Percentiles rank a stretch among this genome's conserved stretches.
Conservation (phyloP, 2,113 vertebrate species). For the Vimba vimba region DNA sequence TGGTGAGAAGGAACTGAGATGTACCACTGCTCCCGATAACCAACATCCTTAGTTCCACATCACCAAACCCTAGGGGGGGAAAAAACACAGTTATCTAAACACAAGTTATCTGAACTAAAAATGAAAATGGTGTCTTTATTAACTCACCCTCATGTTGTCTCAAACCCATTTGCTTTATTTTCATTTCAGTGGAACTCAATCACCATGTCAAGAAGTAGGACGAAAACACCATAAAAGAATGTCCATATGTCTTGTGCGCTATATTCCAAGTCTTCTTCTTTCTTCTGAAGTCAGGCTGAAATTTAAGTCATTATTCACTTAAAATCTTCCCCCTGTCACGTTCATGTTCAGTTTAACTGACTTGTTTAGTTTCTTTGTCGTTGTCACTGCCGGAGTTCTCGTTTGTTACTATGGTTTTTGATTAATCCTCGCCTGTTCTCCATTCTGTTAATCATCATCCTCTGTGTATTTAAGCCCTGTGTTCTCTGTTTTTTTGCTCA, state of each 20-base stretch:
- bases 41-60: conserved; percentile 70
- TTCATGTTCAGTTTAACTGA: too few species aligned
- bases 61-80: conserved; percentile 54
- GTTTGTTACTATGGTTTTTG: too few species aligned
- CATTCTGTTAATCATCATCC: too few species aligned
- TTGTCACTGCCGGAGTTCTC: too few species aligned
- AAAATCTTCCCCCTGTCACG: background rate
- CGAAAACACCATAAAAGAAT: background rate
- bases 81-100: background rate
- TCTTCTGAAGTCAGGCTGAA: background rate
- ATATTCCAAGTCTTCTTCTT: background rate
- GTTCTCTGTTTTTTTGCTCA: too few species aligned
- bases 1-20: conserved; percentile 72
- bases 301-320: background rate
- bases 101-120: background rate
- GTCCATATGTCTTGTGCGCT: background rate
- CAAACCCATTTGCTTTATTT: background rate
- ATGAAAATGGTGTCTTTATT: background rate
- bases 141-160: too few species aligned
- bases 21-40: conserved; percentile 72
- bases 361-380: too few species aligned
- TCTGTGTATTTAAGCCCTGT: too few species aligned
- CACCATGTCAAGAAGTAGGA: background rate
- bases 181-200: background rate
- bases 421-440: too few species aligned